Conservation (phyloP, 2,797 vertebrate genomes). For the Cercopithecus hamlyni region DNA sequence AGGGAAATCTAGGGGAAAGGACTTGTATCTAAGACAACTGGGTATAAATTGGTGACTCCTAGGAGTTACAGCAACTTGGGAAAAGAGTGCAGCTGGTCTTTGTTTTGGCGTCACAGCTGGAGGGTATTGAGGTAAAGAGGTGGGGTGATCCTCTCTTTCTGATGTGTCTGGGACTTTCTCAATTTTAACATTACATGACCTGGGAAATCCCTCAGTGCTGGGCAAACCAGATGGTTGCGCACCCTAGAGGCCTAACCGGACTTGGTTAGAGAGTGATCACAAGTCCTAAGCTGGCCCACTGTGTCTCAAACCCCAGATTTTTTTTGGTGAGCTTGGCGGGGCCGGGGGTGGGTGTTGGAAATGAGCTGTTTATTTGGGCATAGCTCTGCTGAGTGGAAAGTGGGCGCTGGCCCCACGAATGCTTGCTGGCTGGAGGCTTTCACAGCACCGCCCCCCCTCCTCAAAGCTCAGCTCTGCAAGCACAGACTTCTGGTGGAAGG, state of each 20-base stretch:
- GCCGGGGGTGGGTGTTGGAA: background rate
- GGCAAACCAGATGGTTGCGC: background rate
- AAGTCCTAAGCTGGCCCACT: background rate
- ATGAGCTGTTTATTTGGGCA: constrained; percentile 25
- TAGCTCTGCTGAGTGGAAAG: background rate
- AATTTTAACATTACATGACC: background rate
- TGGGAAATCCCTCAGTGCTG: background rate
- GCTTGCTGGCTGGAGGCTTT: constrained; percentile 20
- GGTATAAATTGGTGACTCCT: background rate
- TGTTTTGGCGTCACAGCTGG: background rate
- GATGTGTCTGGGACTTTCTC: background rate
- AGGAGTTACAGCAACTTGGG: background rate
- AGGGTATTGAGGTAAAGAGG: background rate
- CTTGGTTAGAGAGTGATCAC: background rate
- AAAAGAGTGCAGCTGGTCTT: background rate
- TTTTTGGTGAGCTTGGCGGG: background rate
- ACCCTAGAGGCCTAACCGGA: background rate
- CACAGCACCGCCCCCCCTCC: background rate
- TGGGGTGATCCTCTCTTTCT: background rate
- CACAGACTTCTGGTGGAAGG: background rate
- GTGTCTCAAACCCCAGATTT: background rate
- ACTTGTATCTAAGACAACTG: background rate
- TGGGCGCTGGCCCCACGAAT: background rate
- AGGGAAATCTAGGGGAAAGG: background rate
- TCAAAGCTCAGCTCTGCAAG: background rate